Base-by-base conservation (phyloP, 2,797 vertebrate species). In the Zenarchopterus dispar region DNA sequence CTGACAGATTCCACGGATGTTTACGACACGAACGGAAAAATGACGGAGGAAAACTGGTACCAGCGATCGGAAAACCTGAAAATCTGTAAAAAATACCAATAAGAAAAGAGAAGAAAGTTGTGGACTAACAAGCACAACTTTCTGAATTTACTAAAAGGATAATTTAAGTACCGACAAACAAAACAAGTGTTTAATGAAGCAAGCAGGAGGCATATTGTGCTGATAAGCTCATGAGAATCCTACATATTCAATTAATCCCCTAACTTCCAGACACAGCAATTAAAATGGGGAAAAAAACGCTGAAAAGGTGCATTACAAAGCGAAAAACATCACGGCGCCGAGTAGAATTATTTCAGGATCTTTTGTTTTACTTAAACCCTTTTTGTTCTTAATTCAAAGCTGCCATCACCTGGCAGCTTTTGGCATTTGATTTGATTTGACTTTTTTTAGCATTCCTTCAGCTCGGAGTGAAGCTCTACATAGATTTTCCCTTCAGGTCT, bases 341-440 rank as follows among this genome's bases (percentile, higher is more conserved):
- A 16, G 5, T n/a, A 19, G 1, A 47, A 52, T 21, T n/a, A n/a
- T 56, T 52, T 51, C 18, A 26, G 15, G 13, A 11, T 19, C 62
- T 62, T 5, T 18, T 5, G 2, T 49, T 60, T 18, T 21, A 52
- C 5, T n/a, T 18, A 56, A 44, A 19, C 2, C 2, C 5, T 41
- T 6, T 2, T 3, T 31, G 50, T 63, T 63, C n/a, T 21, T 41
- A 70, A 64, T 85, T 75, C 57, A 70, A 71, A 83, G 46, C 71
- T 63, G 68, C 65, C 78, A 64, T 73, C 65, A 64, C n/a, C 60
- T 67, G 68, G 73, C 53, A 39, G 70, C 56, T 79, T 54, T 28
- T n/a, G 67, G 63, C 51, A 65, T 56, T 54, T n/a, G n/a, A n/a
- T n/a, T n/a, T n/a, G n/a, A n/a, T n/a, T n/a, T n/a, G n/a, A n/a